Conservation (phyloP, 2,797 vertebrate species). For the Xyrichtys novacula region DNA sequence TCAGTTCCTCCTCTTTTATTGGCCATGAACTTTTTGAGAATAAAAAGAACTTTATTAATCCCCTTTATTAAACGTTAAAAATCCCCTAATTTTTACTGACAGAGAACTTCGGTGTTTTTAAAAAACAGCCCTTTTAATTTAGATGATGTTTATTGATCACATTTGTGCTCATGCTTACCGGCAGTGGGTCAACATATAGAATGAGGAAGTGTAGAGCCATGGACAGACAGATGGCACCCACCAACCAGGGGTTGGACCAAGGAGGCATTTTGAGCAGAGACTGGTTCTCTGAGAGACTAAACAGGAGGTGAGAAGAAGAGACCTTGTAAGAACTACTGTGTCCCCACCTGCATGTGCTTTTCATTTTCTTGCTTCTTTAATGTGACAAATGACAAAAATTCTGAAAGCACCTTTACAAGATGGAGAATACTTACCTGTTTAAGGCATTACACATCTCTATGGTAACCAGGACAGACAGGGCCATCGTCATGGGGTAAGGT, state of each 20-base stretch:
- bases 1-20: too few species aligned
- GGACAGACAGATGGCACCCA: slow-evolving; percentile 87
- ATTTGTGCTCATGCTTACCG: slow-evolving; percentile 70
- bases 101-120: too few species aligned
- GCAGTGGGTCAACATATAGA: slow-evolving; percentile 85
- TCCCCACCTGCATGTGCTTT: not conserved
- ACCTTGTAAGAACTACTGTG: not conserved
- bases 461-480: slow-evolving; percentile 87
- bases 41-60: too few species aligned
- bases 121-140: too few species aligned
- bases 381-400: too few species aligned
- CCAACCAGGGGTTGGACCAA: slow-evolving; percentile 87
- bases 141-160: too few species aligned
- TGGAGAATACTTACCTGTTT: slow-evolving; percentile 88
- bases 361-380: not conserved
- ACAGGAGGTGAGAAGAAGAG: not conserved
- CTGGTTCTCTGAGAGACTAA: slow-evolving; percentile 87
- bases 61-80: too few species aligned
- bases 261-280: slow-evolving; percentile 88
- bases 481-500: slow-evolving; percentile 88
- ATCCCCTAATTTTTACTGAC: too few species aligned
- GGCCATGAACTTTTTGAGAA: too few species aligned
- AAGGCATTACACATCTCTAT: slow-evolving; percentile 89
- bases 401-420: too few species aligned
- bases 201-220: slow-evolving; percentile 89